Conservation (phyloP, 2,888 invertebrate genomes). For the Choreutis nemorana region DNA sequence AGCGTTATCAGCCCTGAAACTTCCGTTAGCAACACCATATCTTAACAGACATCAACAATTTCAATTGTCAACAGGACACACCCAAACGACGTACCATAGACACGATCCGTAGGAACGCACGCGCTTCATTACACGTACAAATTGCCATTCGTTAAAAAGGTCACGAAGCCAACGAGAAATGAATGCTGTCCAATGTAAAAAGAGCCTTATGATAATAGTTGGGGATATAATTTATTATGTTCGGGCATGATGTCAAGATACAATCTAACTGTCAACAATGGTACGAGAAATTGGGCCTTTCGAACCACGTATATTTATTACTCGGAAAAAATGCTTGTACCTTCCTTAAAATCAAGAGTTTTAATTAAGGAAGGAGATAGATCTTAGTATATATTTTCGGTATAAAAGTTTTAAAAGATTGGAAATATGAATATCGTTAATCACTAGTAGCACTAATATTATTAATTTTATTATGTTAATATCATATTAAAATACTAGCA, state of each 20-base stretch:
- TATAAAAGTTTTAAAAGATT: too few species aligned
- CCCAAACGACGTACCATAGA: slow-evolving; percentile 19
- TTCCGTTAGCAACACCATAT: slow-evolving; percentile 25
- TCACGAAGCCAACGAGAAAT: slow-evolving; percentile 25
- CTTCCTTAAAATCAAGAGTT: too few species aligned
- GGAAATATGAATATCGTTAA: too few species aligned
- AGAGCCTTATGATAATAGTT: slow-evolving; percentile 13
- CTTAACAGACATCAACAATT: slow-evolving; percentile 26
- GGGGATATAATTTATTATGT: slow-evolving; percentile 36
- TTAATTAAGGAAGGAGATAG: too few species aligned
- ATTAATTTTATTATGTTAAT: too few species aligned
- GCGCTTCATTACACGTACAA: slow-evolving; percentile 35
- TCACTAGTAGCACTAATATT: too few species aligned
- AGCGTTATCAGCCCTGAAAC: too few species aligned
- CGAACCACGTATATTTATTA: slow-evolving; percentile 25
- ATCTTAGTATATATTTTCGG: too few species aligned
- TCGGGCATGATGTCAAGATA: slow-evolving; percentile 47
- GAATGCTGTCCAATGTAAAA: slow-evolving; percentile 21
- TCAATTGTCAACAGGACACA: slow-evolving; percentile 25
- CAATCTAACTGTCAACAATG: slow-evolving; percentile 30
- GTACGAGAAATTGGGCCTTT: slow-evolving; percentile 32
- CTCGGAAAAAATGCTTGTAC: slow-evolving; percentile 27
- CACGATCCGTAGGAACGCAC: slow-evolving; percentile 25
- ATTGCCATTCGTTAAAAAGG: slow-evolving; percentile 22
- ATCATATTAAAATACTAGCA: too few species aligned